A percentile compares a stretch with the other conserved stretches of the same genome.
Evolutionary conservation across 2,888 invertebrate genomes (phyloP).

Genomic region (Agrotis puta): DNA sequence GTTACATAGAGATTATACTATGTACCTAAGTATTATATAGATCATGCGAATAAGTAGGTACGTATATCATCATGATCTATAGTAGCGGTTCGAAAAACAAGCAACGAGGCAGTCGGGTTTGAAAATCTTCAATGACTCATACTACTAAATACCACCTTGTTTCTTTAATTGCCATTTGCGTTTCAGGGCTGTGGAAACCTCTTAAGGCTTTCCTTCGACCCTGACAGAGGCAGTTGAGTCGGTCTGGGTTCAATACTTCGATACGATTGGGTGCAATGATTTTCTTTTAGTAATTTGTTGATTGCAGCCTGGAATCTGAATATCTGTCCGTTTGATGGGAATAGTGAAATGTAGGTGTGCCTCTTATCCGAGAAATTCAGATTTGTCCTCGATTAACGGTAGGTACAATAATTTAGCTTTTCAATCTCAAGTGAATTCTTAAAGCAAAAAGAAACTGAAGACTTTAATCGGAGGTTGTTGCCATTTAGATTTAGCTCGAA

Average conservation of each 20-base stretch:
- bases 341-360: neutral
- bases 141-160: too few species aligned
- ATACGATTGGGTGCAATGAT: neutral
- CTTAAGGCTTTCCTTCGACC: too few species aligned
- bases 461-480: neutral
- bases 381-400: too few species aligned
- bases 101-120: neutral
- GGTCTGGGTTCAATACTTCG: neutral
- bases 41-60: slow-evolving; percentile 4
- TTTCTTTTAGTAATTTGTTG: neutral
- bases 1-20: slow-evolving; percentile 18
- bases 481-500: neutral
- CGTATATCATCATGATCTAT: neutral
- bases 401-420: too few species aligned
- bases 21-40: slow-evolving; percentile 3
- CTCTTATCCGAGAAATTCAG: too few species aligned
- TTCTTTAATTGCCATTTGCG: too few species aligned
- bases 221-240: too few species aligned
- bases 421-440: too few species aligned
- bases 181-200: too few species aligned
- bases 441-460: neutral
- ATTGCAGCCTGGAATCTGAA: neutral
- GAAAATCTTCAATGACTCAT: too few species aligned
- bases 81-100: neutral
- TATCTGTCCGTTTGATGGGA: neutral